These are phyloP conservation scores for Microplitis mediator DNA, from an alignment of 1,140 invertebrate genomes.

Conservation along the genomic window DNA sequence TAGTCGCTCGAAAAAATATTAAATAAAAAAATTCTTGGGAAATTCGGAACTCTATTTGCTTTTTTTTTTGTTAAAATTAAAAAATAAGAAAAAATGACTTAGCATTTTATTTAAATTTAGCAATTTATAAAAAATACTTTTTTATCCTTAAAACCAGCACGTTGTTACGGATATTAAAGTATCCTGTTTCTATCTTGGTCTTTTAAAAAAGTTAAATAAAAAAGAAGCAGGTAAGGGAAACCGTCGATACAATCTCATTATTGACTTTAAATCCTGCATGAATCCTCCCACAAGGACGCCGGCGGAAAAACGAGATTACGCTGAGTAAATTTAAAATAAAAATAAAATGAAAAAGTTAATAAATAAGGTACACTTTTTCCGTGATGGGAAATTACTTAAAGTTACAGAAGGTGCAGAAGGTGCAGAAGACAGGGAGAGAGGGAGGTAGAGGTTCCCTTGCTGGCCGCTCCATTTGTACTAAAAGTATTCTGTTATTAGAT, in stretches of 20 bases:
- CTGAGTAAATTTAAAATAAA: neutral
- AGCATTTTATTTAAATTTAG: too few species aligned
- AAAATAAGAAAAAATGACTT: too few species aligned
- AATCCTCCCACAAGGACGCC: neutral
- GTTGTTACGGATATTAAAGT: neutral
- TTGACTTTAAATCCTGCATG: constrained; percentile 9
- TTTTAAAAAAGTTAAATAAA: neutral
- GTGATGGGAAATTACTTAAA: too few species aligned
- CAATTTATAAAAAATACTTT: too few species aligned
- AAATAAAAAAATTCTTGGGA: too few species aligned
- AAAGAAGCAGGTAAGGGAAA: neutral
- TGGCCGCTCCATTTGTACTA: constrained; percentile 35
- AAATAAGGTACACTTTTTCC: neutral
- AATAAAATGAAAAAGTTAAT: neutral
- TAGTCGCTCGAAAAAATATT: constrained; percentile 5
- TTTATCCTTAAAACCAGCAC: neutral
- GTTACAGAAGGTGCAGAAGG: too few species aligned
- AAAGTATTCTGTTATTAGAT: constrained; percentile 49
- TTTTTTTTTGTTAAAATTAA: too few species aligned
- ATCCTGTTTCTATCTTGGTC: neutral
- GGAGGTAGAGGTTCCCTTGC: neutral
- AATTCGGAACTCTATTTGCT: too few species aligned
- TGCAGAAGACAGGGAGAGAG: too few species aligned
- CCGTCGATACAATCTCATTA: constrained; percentile 29
- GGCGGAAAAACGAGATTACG: constrained; percentile 12